These are phyloP conservation scores for Portunus trituberculatus DNA, from an alignment of 1,140 invertebrate species.

Conservation along the genomic window DNA sequence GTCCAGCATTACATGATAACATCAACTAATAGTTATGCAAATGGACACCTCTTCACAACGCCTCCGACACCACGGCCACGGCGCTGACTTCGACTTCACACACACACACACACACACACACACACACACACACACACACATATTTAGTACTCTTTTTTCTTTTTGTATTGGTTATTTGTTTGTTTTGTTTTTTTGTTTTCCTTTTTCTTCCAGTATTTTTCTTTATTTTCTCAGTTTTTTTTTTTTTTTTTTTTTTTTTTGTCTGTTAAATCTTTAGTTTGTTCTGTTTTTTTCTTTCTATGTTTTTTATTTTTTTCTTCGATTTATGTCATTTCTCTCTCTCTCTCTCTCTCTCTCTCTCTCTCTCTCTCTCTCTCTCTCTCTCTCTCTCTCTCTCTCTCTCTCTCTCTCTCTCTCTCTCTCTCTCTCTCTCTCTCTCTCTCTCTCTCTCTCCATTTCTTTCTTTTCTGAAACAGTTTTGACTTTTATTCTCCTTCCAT, in stretches of 20 bases:
- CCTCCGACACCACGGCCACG: constrained; percentile 36
- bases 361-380: background rate
- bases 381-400: background rate
- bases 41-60: constrained; percentile 34
- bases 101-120: constrained; percentile 58
- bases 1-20: constrained; percentile 74
- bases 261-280: background rate
- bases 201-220: background rate
- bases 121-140: constrained; percentile 58
- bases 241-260: background rate
- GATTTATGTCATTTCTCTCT: background rate
- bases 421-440: background rate
- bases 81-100: background rate
- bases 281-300: background rate
- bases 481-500: background rate
- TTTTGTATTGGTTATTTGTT: too few relatives aligned
- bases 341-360: background rate
- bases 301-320: background rate
- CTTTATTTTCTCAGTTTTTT: background rate
- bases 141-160: background rate
- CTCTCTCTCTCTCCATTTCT: background rate
- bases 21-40: constrained; percentile 75
- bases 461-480: too few relatives aligned
- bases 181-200: too few relatives aligned
- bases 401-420: background rate